Conservation (phyloP, 1,140 invertebrate genomes). For the Pseudomyrmex concolor region DNA sequence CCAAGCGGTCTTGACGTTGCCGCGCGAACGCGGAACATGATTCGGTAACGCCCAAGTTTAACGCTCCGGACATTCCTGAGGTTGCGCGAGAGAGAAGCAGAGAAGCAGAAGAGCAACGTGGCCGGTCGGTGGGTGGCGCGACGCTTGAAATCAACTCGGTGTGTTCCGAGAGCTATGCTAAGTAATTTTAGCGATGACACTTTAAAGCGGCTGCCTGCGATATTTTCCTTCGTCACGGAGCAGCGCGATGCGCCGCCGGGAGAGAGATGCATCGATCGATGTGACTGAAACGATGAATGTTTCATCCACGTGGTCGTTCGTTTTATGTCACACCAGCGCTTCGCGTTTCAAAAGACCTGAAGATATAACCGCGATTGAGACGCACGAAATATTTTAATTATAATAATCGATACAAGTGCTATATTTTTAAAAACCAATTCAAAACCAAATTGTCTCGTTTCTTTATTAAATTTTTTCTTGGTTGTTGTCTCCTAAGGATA, state of each 20-base stretch:
- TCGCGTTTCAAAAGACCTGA: neutral
- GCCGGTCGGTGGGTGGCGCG: slow-evolving; percentile 62
- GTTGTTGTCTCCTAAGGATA: too few species aligned
- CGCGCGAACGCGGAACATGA: slow-evolving; percentile 26
- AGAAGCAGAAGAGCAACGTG: slow-evolving; percentile 28
- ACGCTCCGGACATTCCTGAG: slow-evolving; percentile 64
- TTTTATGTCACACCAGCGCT: neutral
- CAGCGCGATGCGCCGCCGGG: slow-evolving; percentile 18
- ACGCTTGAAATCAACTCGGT: slow-evolving; percentile 25
- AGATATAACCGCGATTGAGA: neutral
- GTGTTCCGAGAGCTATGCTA: slow-evolving; percentile 43
- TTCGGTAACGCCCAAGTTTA: slow-evolving; percentile 72
- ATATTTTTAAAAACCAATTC: neutral
- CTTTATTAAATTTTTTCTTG: too few species aligned
- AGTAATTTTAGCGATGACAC: slow-evolving; percentile 80
- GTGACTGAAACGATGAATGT: neutral
- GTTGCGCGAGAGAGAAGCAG: slow-evolving; percentile 41
- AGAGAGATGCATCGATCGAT: slow-evolving; percentile 28
- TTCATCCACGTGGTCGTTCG: neutral
- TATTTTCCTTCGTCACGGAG: slow-evolving; percentile 27
- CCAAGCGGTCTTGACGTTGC: slow-evolving; percentile 51
- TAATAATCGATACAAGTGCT: too few species aligned
- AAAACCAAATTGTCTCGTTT: neutral
- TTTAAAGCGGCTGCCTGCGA: slow-evolving; percentile 34
- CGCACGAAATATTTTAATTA: neutral